Base-by-base conservation (phyloP, 1,140 invertebrate species). In the Octopus bimaculoides region DNA sequence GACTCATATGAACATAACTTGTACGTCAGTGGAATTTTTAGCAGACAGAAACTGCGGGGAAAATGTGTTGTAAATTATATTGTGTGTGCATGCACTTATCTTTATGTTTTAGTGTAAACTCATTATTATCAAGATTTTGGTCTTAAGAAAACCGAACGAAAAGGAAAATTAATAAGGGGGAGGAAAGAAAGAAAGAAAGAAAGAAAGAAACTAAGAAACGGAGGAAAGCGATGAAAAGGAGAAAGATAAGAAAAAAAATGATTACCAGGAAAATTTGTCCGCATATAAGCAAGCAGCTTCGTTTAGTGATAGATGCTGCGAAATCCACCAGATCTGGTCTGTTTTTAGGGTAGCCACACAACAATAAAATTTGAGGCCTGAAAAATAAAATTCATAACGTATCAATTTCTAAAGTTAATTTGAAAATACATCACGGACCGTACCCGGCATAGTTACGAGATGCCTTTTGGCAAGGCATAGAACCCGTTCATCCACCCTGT, bases 241-340 rank as follows among this genome's bases (percentile, higher is more conserved):
- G 61, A n/a, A 41, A 55, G 8, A 41, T 26, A 17, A 14, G 52
- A 26, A 56, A 75, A 76, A 66, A 14, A 54, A 5, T 61, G 77
- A 84, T 88, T 89, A 97, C 96, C 89, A 94, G 93, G 73, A 96
- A 91, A 69, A 98, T 94, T 86, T 99, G 95, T 0, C 96, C 97
- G 89, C 96, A 98, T 53, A 98, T 92, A 87, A 99, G 92, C 41
- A 99, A 91, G 55, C 96, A 97, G 10, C 96, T 92, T 85, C 97
- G 96, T 87, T 98, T 98, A 0, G 96, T 97, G 52, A 99, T 93
- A 41, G 95, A 92, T 87, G 97, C 93, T 53, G 94, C 95, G 89
- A 99, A 96, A 87, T 98, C 96, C 1, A 98, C 93, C 0, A 99
- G 91, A 0, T 95, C 92, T 0, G 96, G 95, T 75, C 97, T 91